These are phyloP conservation scores for Chelonia mydas DNA, from an alignment of 2,797 vertebrate species.

Conservation along the genomic window DNA sequence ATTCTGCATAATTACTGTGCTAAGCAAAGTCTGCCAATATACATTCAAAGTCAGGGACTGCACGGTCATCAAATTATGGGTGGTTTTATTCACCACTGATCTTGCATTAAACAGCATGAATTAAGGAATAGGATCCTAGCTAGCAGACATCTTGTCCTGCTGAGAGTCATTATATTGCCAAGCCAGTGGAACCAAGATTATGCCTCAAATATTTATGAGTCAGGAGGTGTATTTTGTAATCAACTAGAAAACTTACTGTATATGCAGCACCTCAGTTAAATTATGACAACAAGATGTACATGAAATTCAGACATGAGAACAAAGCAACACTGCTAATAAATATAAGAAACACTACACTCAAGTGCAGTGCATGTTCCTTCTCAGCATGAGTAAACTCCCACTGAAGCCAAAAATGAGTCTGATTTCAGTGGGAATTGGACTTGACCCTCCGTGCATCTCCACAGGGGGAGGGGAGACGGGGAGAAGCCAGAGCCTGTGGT, in stretches of 20 bases:
- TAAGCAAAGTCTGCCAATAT: neutral
- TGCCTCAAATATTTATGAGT: neutral
- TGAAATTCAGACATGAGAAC: neutral
- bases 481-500: neutral
- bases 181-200: slow-evolving; percentile 48
- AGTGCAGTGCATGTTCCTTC: neutral
- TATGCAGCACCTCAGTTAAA: slow-evolving; percentile 26
- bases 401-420: neutral
- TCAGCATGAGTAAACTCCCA: neutral
- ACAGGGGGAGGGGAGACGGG: neutral
- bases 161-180: slow-evolving; percentile 23
- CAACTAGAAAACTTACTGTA: neutral
- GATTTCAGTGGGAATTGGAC: neutral
- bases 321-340: neutral
- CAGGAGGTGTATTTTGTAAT: slow-evolving; percentile 25
- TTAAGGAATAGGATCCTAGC: neutral
- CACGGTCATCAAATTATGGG: neutral
- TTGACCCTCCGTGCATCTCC: neutral
- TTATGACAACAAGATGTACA: slow-evolving; percentile 31
- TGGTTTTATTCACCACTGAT: neutral
- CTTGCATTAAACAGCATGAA: neutral
- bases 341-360: slow-evolving; percentile 4
- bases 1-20: neutral
- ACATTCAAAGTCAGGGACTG: neutral
- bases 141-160: slow-evolving; percentile 22